phyloP scores from a whole-genome alignment of 2,113 vertebrate genomes.

The Lepus americanus region DNA sequence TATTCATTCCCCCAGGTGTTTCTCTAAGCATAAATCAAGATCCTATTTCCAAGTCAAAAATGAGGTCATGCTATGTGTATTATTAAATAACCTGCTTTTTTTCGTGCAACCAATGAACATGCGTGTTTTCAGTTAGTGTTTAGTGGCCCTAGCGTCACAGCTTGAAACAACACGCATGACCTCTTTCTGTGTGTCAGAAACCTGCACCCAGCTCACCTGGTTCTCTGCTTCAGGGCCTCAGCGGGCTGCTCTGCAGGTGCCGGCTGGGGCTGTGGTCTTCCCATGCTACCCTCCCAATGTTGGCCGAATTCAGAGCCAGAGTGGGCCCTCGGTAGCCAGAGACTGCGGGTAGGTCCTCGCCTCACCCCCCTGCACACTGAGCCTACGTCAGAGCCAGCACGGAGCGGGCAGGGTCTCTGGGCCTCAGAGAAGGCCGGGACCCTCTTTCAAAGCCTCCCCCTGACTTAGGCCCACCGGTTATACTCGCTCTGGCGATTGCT shows the following conservation, averaged over 20 bases:
- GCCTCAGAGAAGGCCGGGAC: too few relatives aligned
- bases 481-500: too few relatives aligned
- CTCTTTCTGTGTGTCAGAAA: background rate
- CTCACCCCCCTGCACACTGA: background rate
- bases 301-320: background rate
- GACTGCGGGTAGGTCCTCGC: background rate
- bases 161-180: background rate
- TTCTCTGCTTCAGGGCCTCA: background rate
- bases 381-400: background rate
- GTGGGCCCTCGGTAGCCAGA: background rate
- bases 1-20: background rate
- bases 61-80: background rate
- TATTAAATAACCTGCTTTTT: background rate
- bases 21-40: background rate
- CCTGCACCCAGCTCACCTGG: background rate
- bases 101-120: too few relatives aligned
- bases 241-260: background rate
- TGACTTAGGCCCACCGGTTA: background rate
- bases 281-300: background rate
- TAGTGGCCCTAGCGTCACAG: background rate
- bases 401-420: background rate
- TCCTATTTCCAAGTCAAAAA: background rate
- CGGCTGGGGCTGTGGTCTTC: background rate
- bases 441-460: background rate
- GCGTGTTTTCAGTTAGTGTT: too few relatives aligned